Evolutionary conservation across 2,888 invertebrate genomes (phyloP).

Genomic region (Plagodis dolabraria): DNA sequence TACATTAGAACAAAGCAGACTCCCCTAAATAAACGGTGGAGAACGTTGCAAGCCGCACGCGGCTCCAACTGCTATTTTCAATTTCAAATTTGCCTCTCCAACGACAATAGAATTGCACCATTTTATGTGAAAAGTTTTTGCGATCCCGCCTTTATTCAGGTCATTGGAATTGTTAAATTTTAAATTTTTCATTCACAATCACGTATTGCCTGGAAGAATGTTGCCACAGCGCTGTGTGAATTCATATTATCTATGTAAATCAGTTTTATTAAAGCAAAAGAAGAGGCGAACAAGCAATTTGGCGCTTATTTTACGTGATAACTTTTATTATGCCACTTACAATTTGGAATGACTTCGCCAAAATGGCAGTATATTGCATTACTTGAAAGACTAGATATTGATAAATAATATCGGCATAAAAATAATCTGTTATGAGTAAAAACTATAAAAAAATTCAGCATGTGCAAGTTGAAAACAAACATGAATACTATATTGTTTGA

Average conservation of each 20-base stretch:
- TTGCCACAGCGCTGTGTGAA: conserved; percentile 24
- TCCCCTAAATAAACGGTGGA: conserved; percentile 63
- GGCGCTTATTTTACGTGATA: conserved; percentile 1
- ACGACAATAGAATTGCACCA: conserved; percentile 68
- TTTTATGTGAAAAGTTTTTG: conserved; percentile 67
- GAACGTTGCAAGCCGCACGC: conserved; percentile 52
- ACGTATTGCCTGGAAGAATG: conserved; percentile 34
- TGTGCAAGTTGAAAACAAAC: no score
- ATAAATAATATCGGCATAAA: no score
- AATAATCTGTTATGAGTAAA: no score
- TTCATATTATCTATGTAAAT: conserved; percentile 30
- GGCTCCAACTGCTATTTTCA: conserved; percentile 71
- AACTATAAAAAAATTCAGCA: no score
- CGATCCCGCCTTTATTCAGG: conserved; percentile 55
- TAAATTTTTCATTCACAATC: conserved; percentile 39
- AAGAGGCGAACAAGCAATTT: conserved; percentile 7
- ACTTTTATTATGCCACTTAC: background rate
- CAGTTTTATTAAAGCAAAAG: conserved; percentile 6
- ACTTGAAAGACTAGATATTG: no score
- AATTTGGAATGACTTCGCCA: background rate
- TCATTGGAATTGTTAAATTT: conserved; percentile 54
- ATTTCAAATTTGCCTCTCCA: conserved; percentile 74
- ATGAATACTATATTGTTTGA: no score
- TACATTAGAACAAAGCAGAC: conserved; percentile 64
- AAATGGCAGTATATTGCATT: no score